phyloP scores from a whole-genome alignment of 2,113 vertebrate genomes.

The Leucosticte australis region DNA sequence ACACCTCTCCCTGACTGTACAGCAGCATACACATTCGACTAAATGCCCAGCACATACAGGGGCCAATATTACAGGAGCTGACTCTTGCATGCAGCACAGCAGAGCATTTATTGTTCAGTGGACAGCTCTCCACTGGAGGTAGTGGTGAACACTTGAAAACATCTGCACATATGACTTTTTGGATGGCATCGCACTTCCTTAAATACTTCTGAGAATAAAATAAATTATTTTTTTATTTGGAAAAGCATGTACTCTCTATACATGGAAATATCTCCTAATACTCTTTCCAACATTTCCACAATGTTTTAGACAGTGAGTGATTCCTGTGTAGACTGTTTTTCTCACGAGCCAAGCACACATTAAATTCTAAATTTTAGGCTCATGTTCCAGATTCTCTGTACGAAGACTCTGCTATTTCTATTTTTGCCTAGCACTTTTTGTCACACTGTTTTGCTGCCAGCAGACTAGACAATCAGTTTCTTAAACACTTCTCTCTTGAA shows the following conservation, averaged over 20 bases:
- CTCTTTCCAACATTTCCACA: neutral
- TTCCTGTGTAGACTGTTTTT: neutral
- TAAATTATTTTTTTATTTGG: neutral
- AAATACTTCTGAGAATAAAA: neutral
- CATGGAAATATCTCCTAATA: neutral
- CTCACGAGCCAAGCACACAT: neutral
- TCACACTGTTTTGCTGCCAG: conserved; percentile 4
- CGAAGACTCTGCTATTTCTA: conserved; percentile 7
- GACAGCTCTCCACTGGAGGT: neutral
- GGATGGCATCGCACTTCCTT: neutral
- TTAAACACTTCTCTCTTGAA: neutral
- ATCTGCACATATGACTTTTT: neutral
- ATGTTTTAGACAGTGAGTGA: neutral
- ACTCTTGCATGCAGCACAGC: neutral
- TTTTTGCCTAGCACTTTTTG: neutral
- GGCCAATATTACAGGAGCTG: neutral
- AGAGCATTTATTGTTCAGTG: neutral
- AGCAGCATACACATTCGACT: neutral
- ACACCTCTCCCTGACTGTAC: neutral
- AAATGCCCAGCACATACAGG: neutral
- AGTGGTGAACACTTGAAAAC: neutral
- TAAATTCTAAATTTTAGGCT: neutral
- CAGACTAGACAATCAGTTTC: neutral
- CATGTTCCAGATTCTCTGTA: neutral
- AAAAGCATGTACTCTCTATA: neutral